Conservation (phyloP, 2,797 vertebrate genomes). For the Sebastes miniatus region DNA sequence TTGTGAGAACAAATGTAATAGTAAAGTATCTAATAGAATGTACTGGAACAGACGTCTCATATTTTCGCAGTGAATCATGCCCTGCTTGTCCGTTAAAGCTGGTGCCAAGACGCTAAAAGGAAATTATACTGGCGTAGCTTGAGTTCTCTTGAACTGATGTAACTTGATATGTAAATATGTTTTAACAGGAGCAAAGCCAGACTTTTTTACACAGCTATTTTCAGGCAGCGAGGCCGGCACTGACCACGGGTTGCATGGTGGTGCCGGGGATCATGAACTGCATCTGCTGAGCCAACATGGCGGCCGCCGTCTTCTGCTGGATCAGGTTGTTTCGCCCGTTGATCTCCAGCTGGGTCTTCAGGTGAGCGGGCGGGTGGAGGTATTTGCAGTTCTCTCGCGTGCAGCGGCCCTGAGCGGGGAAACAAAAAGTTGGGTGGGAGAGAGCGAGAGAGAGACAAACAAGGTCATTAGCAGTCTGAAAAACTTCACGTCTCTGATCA, state of each 20-base stretch:
- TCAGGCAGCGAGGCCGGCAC: slow-evolving; percentile 57
- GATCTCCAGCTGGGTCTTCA: slow-evolving; percentile 98
- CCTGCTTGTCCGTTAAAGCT: neutral
- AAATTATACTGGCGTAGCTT: neutral
- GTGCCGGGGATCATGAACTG: slow-evolving; percentile 97
- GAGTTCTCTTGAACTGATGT: neutral
- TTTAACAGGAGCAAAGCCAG: neutral
- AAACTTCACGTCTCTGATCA: slow-evolving; percentile 25
- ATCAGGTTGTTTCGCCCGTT: slow-evolving; percentile 97
- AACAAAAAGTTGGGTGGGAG: neutral
- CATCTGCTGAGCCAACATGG: slow-evolving; percentile 98
- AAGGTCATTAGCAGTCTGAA: slow-evolving; percentile 21
- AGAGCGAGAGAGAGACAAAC: neutral
- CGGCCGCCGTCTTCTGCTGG: slow-evolving; percentile 96
- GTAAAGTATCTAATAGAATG: neutral
- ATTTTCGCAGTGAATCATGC: neutral
- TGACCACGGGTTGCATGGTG: slow-evolving; percentile 92
- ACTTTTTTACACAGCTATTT: neutral
- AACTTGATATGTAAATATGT: neutral
- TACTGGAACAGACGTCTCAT: neutral
- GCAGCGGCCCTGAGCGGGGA: slow-evolving; percentile 86
- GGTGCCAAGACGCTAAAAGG: neutral
- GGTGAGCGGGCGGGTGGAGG: slow-evolving; percentile 94
- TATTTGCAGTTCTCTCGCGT: slow-evolving; percentile 98
- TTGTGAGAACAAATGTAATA: neutral